These are phyloP conservation scores for Leptinotarsa rubiginosa DNA, from an alignment of 2,888 invertebrate species.

Conservation along the genomic window DNA sequence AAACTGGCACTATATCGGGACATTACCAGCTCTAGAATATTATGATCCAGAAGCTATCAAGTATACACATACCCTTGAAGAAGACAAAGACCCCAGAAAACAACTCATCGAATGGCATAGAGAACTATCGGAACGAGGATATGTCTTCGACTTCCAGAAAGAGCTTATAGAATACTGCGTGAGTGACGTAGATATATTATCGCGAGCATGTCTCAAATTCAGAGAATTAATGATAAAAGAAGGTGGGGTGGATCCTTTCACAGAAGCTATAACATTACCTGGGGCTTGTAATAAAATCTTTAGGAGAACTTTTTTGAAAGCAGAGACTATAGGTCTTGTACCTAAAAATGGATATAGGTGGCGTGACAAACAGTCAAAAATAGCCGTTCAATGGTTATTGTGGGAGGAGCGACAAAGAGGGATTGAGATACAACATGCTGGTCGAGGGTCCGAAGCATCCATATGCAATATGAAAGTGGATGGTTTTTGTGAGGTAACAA, in stretches of 20 bases:
- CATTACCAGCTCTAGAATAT: slow-evolving; percentile 19
- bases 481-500: neutral
- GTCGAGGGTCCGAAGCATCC: neutral
- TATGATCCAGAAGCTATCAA: slow-evolving; percentile 20
- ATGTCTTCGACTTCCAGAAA: neutral
- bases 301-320: slow-evolving; percentile 48
- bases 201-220: neutral
- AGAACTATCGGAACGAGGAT: neutral
- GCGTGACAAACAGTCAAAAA: slow-evolving; percentile 15
- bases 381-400: slow-evolving; percentile 8
- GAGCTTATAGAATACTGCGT: neutral
- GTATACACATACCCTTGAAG: neutral
- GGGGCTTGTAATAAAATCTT: slow-evolving; percentile 49
- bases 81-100: neutral
- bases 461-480: slow-evolving; percentile 5
- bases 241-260: slow-evolving; percentile 41
- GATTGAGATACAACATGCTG: slow-evolving; percentile 12
- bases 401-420: slow-evolving; percentile 11
- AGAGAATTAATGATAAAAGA: neutral
- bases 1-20: slow-evolving; percentile 16
- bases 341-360: slow-evolving; percentile 19
- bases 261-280: slow-evolving; percentile 47
- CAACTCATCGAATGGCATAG: neutral
- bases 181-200: neutral
- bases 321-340: slow-evolving; percentile 51